Conservation (phyloP, 2,888 invertebrate species). For the Lepas anatifera region DNA sequence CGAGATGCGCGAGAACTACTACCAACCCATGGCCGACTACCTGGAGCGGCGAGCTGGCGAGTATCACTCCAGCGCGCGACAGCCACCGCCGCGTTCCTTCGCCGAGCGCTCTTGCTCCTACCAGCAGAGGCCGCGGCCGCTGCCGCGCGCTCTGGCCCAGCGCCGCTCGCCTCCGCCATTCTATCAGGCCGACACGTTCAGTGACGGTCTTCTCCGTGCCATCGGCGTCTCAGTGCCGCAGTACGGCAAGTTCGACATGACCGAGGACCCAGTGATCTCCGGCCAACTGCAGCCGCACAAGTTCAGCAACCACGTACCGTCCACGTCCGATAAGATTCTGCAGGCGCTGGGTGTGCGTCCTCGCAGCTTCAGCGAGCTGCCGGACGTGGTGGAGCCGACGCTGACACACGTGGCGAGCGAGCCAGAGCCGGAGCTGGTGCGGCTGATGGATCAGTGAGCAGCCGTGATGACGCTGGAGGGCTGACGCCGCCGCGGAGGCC, state of each 20-base stretch:
- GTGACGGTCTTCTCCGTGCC: not conserved
- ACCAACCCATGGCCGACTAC: slow-evolving; percentile 1
- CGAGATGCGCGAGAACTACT: not conserved
- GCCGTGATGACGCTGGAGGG: not conserved
- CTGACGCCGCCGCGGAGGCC: not conserved
- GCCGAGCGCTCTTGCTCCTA: slow-evolving; percentile 3
- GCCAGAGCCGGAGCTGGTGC: not conserved
- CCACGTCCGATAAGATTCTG: not conserved
- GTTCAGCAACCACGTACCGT: not conserved
- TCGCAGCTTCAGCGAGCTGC: not conserved
- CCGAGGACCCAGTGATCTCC: not conserved
- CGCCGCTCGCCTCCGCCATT: not conserved
- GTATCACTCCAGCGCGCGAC: no score
- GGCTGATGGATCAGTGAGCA: no score
- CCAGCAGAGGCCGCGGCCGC: not conserved
- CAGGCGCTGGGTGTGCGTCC: not conserved
- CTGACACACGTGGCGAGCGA: not conserved
- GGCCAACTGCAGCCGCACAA: not conserved
- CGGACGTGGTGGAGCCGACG: slow-evolving; percentile 2
- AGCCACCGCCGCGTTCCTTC: not conserved
- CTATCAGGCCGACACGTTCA: not conserved
- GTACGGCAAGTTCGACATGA: not conserved
- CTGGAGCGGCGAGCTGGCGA: not conserved
- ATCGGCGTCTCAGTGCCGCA: not conserved
- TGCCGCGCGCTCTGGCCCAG: not conserved